Evolutionary conservation across 23 tunicate species (phyloP).

Genomic region (Styela plicata): DNA sequence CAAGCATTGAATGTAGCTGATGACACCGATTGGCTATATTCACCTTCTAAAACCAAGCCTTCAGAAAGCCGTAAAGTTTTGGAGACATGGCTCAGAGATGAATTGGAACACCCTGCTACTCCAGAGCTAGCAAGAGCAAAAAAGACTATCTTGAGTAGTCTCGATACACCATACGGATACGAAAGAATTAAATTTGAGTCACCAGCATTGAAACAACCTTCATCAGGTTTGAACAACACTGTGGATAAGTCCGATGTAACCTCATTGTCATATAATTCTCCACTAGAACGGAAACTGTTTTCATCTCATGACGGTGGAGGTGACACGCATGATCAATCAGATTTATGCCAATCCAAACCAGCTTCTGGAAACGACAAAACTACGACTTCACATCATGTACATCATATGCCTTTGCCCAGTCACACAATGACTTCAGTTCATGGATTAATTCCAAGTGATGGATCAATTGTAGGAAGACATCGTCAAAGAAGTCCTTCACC

Average conservation of each 20-base stretch:
- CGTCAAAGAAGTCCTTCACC: constrained; percentile 17
- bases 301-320: neutral
- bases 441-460: constrained; percentile 2
- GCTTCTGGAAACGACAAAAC: neutral
- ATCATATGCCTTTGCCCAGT: constrained; percentile 36
- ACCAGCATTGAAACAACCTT: neutral
- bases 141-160: constrained; percentile 44
- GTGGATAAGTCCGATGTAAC: neutral
- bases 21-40: constrained; percentile 11
- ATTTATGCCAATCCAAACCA: neutral
- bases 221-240: neutral
- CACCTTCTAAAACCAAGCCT: neutral
- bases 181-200: neutral
- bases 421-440: constrained; percentile 24
- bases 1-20: neutral
- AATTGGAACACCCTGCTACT: constrained; percentile 70
- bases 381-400: neutral
- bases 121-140: constrained; percentile 66
- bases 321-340: neutral
- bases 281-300: neutral
- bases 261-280: neutral
- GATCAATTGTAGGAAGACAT: neutral
- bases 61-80: neutral
- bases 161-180: constrained; percentile 13
- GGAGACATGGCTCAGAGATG: constrained; percentile 54